Base-by-base conservation (phyloP, 2,797 vertebrate genomes). In the Eulemur mongoz region DNA sequence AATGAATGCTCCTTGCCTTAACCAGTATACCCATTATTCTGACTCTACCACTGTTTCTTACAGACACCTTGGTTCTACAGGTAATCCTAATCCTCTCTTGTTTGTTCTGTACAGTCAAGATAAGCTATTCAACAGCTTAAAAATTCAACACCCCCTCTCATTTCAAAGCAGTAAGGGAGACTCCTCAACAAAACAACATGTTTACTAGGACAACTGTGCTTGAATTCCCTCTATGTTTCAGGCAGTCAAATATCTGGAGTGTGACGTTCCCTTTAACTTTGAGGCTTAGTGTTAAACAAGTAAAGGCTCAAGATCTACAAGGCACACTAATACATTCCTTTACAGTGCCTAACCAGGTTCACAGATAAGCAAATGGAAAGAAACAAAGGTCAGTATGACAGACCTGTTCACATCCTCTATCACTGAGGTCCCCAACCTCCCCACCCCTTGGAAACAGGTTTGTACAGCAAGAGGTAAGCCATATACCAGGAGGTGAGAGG, bases 151-250 rank as follows among this genome's bases (percentile, higher is more conserved):
- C 3, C 0, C 30, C 7, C 84, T 94, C 17, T 75, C 10, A 93
- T 86, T 80, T 95, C 67, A 84, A 89, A 93, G 32, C 15, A 92
- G 73, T 25, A 14, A 94, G 43, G 27, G 32, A 88, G 72, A 2
- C 18, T 95, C 50, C 70, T 93, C n/a, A 61, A 50, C 7, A 94
- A 93, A 97, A 95, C 18, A 94, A 78, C 10, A 92, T 11, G 59
- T 52, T 83, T 94, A 90, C 4, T 45, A 95, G 61, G 54, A 89
- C 32, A 78, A 76, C 12, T 78, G 35, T 54, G 61, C 78, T 72
- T 84, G 32, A 95, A 84, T 40, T 89, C 40, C 18, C 50, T 72
- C 23, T 85, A 35, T 78, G 81, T 84, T 95, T 90, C 40, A 75
- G 63, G 7, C 15, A 93, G 30, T 63, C 61, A 95, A 88, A 73